phyloP scores from a whole-genome alignment of 1,140 invertebrate genomes.

The Pachypeltis micranthus region DNA sequence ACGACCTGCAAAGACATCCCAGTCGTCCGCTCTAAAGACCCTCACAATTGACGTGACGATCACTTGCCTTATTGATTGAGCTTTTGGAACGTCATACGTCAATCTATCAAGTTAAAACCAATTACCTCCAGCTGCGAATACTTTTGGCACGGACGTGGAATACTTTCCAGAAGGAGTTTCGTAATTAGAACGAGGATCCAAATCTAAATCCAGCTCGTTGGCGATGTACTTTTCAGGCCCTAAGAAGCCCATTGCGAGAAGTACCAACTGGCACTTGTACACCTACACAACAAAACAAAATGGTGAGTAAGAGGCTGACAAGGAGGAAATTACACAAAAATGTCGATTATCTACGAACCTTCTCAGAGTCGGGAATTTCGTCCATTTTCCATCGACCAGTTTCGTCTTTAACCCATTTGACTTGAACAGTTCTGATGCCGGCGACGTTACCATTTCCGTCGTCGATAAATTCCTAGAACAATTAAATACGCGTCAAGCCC shows the following conservation, averaged over 20 bases:
- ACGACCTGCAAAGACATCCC: too few relatives aligned
- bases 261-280: constrained; percentile 79
- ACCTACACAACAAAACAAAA: constrained; percentile 34
- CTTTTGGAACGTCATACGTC: too few relatives aligned
- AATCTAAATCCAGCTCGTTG: constrained; percentile 65
- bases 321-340: constrained; percentile 9
- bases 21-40: too few relatives aligned
- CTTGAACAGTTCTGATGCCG: constrained; percentile 79
- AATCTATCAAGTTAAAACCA: background rate
- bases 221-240: constrained; percentile 88
- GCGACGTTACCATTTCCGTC: constrained; percentile 80
- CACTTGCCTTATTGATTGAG: too few relatives aligned
- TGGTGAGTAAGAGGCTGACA: background rate
- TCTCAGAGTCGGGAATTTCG: constrained; percentile 70
- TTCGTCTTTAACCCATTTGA: constrained; percentile 89
- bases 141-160: constrained; percentile 65
- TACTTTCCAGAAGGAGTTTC: constrained; percentile 68
- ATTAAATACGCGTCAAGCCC: constrained; percentile 2
- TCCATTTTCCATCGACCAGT: constrained; percentile 89
- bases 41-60: too few relatives aligned
- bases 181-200: constrained; percentile 88
- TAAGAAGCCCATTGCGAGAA: constrained; percentile 97
- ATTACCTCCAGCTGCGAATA: constrained; percentile 92
- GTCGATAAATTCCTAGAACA: constrained; percentile 74
- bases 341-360: constrained; percentile 34